Base-by-base conservation (phyloP, 2,113 vertebrate species). In the Butastur rufipennis region DNA sequence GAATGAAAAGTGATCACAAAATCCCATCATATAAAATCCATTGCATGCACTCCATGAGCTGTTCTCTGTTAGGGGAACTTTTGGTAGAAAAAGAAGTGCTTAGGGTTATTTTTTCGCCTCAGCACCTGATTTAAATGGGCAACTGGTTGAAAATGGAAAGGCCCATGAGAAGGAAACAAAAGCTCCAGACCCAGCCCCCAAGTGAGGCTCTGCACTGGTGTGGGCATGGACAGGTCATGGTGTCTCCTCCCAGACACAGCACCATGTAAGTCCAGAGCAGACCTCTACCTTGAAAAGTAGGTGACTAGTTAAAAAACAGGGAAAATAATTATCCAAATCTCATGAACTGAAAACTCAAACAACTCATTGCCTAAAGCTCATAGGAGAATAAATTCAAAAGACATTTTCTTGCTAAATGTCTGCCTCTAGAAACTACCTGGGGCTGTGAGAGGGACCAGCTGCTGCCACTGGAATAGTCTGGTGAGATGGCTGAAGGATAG, bases 151-250 rank as follows among this genome's bases (percentile, higher is more conserved):
- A 78, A 83, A 74, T 5, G 16, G 32, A 74, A 81, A 47, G 14
- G 19, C 1, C 17, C 1, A 6, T 21, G 22, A 81, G 9, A 91
- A 29, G 5, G 27, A 59, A 80, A 56, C 6, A 43, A 82, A 73
- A 75, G 2, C 13, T 65, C 3, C 22, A 61, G 58, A 38, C 7
- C 7, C 6, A 61, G 58, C n/a, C 7, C 5, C 6, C 0, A 2
- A 63, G 4, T 36, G 36, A 66, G 9, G 7, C 10, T 73, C 17
- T 62, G 31, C 19, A 16, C 2, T 45, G 6, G 2, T 73, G 40
- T 50, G 45, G 42, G 5, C 19, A 34, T 7, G 13, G 43, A 11
- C 27, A 68, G 21, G 18, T 72, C 40, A 19, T 1, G 0, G 6
- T 58, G 29, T 43, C 16, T 18, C 8, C 23, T 65, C 58, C 40